These are phyloP conservation scores for Diarsia rubi DNA, from an alignment of 2,888 invertebrate genomes.

Conservation along the genomic window DNA sequence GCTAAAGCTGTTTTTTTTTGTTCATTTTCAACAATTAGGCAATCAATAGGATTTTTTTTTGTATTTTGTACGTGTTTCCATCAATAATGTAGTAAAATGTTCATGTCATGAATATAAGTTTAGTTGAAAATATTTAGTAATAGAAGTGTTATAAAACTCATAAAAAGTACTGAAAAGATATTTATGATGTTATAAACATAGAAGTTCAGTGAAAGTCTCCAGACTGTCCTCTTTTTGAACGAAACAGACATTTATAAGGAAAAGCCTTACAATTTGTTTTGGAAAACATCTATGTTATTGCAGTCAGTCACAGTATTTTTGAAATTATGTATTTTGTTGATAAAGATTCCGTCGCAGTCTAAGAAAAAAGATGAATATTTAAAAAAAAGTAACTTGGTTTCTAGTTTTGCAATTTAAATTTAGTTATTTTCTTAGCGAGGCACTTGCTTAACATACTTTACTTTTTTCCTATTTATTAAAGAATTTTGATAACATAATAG, in stretches of 20 bases:
- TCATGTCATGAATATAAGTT: not conserved
- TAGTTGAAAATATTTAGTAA: not conserved
- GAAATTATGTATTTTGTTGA: no score
- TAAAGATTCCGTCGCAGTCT: no score
- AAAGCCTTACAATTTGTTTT: conserved; percentile 54
- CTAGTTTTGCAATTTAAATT: no score
- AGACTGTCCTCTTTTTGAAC: conserved; percentile 47
- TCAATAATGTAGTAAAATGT: not conserved
- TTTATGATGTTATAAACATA: not conserved
- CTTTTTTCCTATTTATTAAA: no score
- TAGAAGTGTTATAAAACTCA: not conserved
- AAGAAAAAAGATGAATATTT: no score
- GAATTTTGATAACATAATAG: no score
- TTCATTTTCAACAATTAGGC: not conserved
- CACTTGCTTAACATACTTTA: no score
- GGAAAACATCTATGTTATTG: conserved; percentile 53
- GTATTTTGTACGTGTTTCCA: not conserved
- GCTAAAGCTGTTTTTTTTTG: not conserved
- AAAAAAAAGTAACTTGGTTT: no score
- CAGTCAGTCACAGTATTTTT: conserved; percentile 39
- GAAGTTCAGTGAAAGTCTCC: conserved; percentile 20
- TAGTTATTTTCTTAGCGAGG: no score
- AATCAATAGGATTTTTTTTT: not conserved
- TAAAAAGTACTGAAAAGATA: not conserved
- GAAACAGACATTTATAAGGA: conserved; percentile 48